Base-by-base conservation (phyloP, 2,113 vertebrate species). In the Callopanchax toddi region DNA sequence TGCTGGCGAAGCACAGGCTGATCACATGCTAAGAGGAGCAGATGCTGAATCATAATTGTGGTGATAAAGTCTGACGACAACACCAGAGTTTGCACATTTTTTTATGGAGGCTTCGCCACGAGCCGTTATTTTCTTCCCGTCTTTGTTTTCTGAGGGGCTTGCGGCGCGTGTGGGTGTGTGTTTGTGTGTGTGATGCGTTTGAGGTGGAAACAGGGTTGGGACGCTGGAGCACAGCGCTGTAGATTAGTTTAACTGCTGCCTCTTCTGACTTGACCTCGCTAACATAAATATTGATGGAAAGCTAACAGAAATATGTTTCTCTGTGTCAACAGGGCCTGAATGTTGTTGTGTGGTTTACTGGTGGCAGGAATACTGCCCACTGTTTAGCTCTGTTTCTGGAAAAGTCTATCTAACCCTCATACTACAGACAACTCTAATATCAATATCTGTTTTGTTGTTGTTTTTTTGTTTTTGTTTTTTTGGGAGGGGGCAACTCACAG, bases 241-340 rank as follows among this genome's bases (percentile, higher is more conserved):
- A 76, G 63, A 91, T 89, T 81, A n/a, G n/a, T n/a, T n/a, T n/a
- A n/a, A n/a, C n/a, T n/a, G n/a, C n/a, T n/a, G n/a, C 69, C 71
- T 76, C 58, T 48, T 78, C 66, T 53, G 59, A 67, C 54, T 72
- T 55, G n/a, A n/a, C n/a, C n/a, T n/a, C n/a, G 21, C 55, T 23
- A 63, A 73, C 81, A 90, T 91, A 86, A 89, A 90, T 87, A 89
- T 89, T 85, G 85, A 89, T 86, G 78, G 68, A 81, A 78, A 64
- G 78, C 76, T n/a, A 79, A 88, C 86, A 91, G 87, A 86, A 90
- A 83, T 85, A 85, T 87, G 83, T 82, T 72, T 86, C 79, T 60
- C 58, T 44, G 67, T 85, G 86, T 89, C 80, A 82, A 88, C 88
- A 79, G 67, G 71, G 63, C n/a, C n/a, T 53, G 22, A 57, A 64